Base-by-base conservation (phyloP, 2,797 vertebrate species). In the Naso thynnoides region DNA sequence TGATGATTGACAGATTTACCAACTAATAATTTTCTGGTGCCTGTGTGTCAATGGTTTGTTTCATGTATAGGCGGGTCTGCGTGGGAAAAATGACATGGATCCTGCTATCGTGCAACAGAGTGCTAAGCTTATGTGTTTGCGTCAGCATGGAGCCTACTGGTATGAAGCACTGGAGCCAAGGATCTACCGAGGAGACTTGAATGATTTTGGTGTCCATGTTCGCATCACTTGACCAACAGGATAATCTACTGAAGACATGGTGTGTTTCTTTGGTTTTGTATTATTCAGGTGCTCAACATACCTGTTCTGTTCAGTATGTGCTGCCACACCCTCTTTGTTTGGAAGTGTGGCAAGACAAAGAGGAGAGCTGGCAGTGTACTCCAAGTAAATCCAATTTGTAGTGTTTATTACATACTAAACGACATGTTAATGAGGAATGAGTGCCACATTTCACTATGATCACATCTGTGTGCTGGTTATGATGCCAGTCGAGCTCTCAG, bases 41-140 rank as follows among this genome's bases (percentile, higher is more conserved):
- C 86, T 91, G 53, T 91, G 73, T 92, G 88, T 92, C 87, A 88
- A 83, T 90, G 87, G 86, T 90, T 88, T 91, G 85, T 91, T 89
- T 81, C 75, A 92, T 88, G 88, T 90, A 79, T 89, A 91, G 89
- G 86, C 76, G 41, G 67, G 85, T 70, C 89, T 64, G 16, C 78
- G 83, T 78, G 64, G 89, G 88, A 84, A 82, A 86, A 90, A 87
- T 78, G 77, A 87, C 85, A 80, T 72, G 88, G 89, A 91, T 79
- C 85, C 86, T 85, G 81, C 84, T 78, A 73, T 79, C 76, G 47
- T 39, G 14, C 87, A 67, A 82, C 83, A 85, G 76, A 84, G 84
- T 76, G 82, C 64, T 85, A 88, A 89, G 86, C 87, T 85, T 76
- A 84, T 84, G 86, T 89, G 83, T 89, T 91, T 84, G 82, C 82